Conservation (phyloP, 2,797 vertebrate species). For the Crocidura indochinensis region DNA sequence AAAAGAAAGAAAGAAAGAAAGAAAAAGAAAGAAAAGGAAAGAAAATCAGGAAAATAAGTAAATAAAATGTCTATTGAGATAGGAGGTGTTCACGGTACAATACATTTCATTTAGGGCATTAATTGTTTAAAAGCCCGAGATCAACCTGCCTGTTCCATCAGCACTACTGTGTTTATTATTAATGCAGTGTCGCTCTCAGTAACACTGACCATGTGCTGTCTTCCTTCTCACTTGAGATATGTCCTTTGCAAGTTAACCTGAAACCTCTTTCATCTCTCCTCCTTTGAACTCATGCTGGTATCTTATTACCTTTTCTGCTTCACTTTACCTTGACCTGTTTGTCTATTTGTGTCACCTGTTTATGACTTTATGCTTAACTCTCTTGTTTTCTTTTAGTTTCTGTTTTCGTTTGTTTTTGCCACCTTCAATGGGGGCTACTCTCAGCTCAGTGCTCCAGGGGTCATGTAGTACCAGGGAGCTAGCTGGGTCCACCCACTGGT, state of each 20-base stretch:
- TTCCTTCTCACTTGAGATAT: slow-evolving; percentile 91
- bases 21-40: too few species aligned
- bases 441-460: too few species aligned
- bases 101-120: slow-evolving; percentile 71
- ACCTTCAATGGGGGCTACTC: too few species aligned
- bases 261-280: slow-evolving; percentile 88
- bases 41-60: slow-evolving; percentile 53
- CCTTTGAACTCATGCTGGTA: slow-evolving; percentile 85
- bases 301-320: slow-evolving; percentile 91
- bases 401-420: neutral
- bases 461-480: too few species aligned
- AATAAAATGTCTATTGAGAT: slow-evolving; percentile 43
- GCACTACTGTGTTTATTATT: slow-evolving; percentile 90
- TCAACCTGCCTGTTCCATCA: slow-evolving; percentile 54
- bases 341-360: slow-evolving; percentile 65
- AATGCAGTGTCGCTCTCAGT: slow-evolving; percentile 90
- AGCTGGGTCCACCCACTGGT: too few species aligned
- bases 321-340: slow-evolving; percentile 63
- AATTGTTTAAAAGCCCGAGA: slow-evolving; percentile 75
- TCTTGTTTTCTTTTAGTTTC: slow-evolving; percentile 53
- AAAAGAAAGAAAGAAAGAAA: too few species aligned
- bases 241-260: slow-evolving; percentile 91
- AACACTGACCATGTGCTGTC: slow-evolving; percentile 87
- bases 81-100: slow-evolving; percentile 43
- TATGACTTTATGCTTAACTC: slow-evolving; percentile 63